These are phyloP conservation scores for Yponomeuta plumbellus DNA, from an alignment of 2,888 invertebrate species.

Conservation along the genomic window DNA sequence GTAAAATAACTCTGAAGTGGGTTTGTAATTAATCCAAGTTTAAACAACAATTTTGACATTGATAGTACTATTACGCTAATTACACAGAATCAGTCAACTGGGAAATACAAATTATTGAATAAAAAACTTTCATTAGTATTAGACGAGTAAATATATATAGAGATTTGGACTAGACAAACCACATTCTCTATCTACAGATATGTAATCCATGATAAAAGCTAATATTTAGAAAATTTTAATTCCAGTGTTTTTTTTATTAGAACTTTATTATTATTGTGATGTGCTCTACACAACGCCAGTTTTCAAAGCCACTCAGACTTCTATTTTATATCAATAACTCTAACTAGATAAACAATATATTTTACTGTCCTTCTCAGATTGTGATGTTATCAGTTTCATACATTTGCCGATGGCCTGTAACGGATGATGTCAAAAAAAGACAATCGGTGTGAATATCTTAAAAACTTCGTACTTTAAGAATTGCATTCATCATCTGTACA, in stretches of 20 bases:
- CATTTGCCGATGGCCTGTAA: no score
- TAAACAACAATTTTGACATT: constrained; percentile 16
- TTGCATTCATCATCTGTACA: no score
- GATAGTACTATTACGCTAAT: constrained; percentile 20
- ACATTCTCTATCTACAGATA: constrained; percentile 76
- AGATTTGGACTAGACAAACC: constrained; percentile 75
- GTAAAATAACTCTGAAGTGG: background rate
- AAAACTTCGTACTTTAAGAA: no score
- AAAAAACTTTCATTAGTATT: constrained; percentile 42
- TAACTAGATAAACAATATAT: no score
- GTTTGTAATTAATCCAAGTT: constrained; percentile 7
- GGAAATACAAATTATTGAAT: constrained; percentile 54
- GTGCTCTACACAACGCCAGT: constrained; percentile 50
- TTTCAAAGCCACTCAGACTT: constrained; percentile 51
- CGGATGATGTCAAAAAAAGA: no score
- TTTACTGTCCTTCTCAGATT: no score
- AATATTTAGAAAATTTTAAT: constrained; percentile 68
- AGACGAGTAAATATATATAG: constrained; percentile 69
- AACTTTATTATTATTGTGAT: constrained; percentile 42
- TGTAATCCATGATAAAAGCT: constrained; percentile 76
- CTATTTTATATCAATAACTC: background rate
- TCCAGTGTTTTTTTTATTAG: constrained; percentile 47
- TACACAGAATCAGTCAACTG: constrained; percentile 61
- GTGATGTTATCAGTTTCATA: no score
- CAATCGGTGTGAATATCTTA: no score